Evolutionary conservation across 2,113 vertebrate species (phyloP).

Genomic region (Crotophaga sulcirostris): DNA sequence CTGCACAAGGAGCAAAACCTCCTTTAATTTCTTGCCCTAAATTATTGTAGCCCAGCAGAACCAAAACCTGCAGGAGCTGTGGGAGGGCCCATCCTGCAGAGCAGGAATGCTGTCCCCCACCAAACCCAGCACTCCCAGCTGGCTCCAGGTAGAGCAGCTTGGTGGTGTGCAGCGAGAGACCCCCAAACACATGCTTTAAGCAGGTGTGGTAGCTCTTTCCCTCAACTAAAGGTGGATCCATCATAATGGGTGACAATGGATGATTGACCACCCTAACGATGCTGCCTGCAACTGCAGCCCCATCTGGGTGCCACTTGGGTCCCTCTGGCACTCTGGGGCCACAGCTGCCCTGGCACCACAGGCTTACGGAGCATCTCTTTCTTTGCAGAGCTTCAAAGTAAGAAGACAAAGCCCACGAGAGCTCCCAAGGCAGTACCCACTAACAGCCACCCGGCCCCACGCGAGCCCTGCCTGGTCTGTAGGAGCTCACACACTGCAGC

Average conservation of each 20-base stretch:
- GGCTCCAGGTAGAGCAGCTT: not conserved
- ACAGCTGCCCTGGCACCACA: accelerated
- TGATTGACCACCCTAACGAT: not conserved
- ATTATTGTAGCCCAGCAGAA: not conserved
- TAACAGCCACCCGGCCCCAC: not conserved
- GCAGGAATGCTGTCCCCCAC: not conserved
- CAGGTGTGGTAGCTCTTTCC: not conserved
- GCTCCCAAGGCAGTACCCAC: not conserved
- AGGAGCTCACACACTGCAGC: not conserved
- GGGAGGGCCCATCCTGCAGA: not conserved
- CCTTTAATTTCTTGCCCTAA: not conserved
- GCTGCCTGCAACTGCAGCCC: not conserved
- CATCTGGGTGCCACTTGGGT: not conserved
- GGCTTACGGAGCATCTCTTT: not conserved
- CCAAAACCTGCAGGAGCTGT: accelerated
- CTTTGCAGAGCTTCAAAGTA: slow-evolving; percentile 69
- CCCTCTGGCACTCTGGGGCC: not conserved
- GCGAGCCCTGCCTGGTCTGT: not conserved
- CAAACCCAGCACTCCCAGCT: not conserved
- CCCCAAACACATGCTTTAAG: accelerated
- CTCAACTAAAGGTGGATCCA: not conserved
- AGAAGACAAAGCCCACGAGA: not conserved
- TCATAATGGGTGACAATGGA: not conserved
- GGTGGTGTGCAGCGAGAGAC: not conserved
- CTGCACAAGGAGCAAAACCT: not conserved